Conservation (phyloP, 2,113 vertebrate species). For the Andinoacara biseriatus region DNA sequence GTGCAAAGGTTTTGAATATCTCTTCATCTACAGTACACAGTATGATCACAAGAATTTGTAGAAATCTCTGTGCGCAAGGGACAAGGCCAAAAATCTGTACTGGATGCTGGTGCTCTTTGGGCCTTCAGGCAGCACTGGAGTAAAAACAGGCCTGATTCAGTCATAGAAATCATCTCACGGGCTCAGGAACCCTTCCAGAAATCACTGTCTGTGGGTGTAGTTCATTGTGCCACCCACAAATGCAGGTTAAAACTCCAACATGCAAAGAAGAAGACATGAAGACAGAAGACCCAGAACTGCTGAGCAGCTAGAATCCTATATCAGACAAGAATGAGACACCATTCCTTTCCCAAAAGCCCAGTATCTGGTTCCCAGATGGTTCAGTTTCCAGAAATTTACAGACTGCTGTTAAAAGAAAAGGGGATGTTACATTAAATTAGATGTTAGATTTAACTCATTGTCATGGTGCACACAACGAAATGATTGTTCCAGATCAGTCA, state of each 20-base stretch:
- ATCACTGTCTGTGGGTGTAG: not conserved
- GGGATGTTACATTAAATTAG: too few relatives aligned
- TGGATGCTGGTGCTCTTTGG: not conserved
- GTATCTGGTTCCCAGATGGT: not conserved
- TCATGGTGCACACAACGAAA: too few relatives aligned
- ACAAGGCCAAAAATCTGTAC: not conserved
- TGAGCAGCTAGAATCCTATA: too few relatives aligned
- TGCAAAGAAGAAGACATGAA: not conserved
- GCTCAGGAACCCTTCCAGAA: not conserved
- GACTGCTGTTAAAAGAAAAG: not conserved
- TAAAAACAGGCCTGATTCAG: not conserved
- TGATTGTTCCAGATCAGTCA: too few relatives aligned
- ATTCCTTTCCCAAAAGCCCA: not conserved
- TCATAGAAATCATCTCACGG: not conserved
- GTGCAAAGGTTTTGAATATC: not conserved
- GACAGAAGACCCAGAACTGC: not conserved
- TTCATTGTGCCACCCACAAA: not conserved
- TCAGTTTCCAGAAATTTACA: not conserved
- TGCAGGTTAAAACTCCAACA: not conserved
- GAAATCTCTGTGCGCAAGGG: too few relatives aligned
- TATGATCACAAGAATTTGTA: not conserved
- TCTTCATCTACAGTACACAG: not conserved
- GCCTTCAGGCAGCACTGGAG: not conserved
- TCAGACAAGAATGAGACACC: not conserved
- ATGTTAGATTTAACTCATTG: too few relatives aligned